Base-by-base conservation (phyloP, 1,140 invertebrate species). In the Maconellicoccus hirsutus region DNA sequence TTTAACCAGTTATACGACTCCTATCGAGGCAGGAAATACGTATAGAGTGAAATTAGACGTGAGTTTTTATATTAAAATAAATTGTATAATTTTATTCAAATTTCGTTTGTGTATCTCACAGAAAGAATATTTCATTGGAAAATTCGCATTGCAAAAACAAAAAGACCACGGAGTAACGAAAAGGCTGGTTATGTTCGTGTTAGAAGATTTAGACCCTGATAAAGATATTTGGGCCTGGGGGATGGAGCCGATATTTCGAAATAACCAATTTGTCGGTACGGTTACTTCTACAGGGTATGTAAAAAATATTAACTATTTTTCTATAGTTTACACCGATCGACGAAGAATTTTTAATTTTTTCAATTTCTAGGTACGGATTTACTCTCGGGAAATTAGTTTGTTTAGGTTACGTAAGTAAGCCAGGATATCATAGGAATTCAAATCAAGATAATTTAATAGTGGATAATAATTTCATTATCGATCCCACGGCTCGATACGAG, bases 191-290 rank as follows among this genome's bases (percentile, higher is more conserved):
- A 85, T 92, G 76, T 86, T 93, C 71, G 78, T 89, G 12, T 77
- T 93, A 1, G 84, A 91, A 71, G 83, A 89, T 75, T 85, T 90
- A 75, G 86, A 93, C 79, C 78, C 83, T 3, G 86, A 91, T 71
- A 82, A 82, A 23, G 85, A 92, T 79, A 83, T 88, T 21, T 92
- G 89, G 89, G 86, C 89, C 0, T 92, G 89, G 86, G 89, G 90
- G 42, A 86, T 87, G 42, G 91, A 93, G 77, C 89, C 90, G 0
- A 83, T 93, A 71, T 93, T 87, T 78, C 79, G 84, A 71, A 83
- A 87, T 74, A 84, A 83, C 26, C 81, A 86, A 77, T 87, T 84
- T 79, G 86, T 87, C 63, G 91, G 91, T n/a, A 84, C 84, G 25
- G 86, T 88, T 10, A 92, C 89, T 16, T 90, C 89, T n/a, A 85